A percentile compares a stretch with the other conserved stretches of the same genome.
phyloP scores from a whole-genome alignment of 1,140 invertebrate species.

The Drosophila persimilis region DNA sequence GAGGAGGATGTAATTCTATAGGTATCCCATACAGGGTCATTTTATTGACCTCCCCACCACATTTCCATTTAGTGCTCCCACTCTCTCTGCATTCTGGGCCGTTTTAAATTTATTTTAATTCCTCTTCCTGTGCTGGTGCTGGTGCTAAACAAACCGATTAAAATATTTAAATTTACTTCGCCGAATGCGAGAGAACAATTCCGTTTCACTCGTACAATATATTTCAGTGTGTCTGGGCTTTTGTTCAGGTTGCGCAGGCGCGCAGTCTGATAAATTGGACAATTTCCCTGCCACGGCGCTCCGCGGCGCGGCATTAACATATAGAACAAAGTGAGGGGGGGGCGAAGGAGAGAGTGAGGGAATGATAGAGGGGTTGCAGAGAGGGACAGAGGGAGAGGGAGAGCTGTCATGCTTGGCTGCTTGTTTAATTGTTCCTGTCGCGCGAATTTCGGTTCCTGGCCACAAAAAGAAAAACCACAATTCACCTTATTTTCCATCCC shows the following conservation, averaged over 20 bases:
- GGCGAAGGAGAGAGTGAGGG: neutral
- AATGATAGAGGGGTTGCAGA: slow-evolving; percentile 13
- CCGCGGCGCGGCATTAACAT: slow-evolving; percentile 55
- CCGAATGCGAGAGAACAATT: slow-evolving; percentile 57
- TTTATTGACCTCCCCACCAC: too few relatives aligned
- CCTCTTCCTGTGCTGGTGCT: slow-evolving; percentile 14
- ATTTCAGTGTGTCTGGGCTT: slow-evolving; percentile 6
- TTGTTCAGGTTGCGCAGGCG: slow-evolving; percentile 57
- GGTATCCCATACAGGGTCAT: too few relatives aligned
- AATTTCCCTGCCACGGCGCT: slow-evolving; percentile 53
- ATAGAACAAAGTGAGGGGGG: slow-evolving; percentile 12
- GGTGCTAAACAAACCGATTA: slow-evolving; percentile 67
- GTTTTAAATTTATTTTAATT: slow-evolving; percentile 39
- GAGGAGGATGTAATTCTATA: too few relatives aligned
- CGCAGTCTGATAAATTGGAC: slow-evolving; percentile 69
- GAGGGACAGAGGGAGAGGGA: neutral
- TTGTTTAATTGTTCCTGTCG: slow-evolving; percentile 78
- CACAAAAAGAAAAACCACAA: slow-evolving; percentile 30
- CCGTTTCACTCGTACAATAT: neutral
- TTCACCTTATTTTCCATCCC: slow-evolving; percentile 20
- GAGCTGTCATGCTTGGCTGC: slow-evolving; percentile 62
- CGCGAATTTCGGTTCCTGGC: slow-evolving; percentile 69
- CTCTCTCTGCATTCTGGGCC: neutral
- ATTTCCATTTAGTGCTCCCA: neutral
- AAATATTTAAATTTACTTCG: slow-evolving; percentile 76